A percentile compares a stretch with the other conserved stretches of the same genome.
Evolutionary conservation across 2,797 vertebrate genomes (phyloP).

Genomic region (Micromesistius poutassou): DNA sequence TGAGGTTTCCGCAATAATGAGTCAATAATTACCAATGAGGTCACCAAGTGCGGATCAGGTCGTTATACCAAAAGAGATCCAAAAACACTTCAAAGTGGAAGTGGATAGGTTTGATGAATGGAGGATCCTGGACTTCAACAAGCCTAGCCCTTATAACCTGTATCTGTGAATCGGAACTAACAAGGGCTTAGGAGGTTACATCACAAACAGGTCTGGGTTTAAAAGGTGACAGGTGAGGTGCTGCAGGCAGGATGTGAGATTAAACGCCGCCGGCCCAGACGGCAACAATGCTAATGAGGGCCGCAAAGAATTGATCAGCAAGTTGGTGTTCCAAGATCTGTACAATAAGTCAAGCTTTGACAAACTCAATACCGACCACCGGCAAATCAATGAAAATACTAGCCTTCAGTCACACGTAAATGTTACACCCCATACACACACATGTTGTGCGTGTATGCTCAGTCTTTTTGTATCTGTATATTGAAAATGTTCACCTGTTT

Average conservation of each 20-base stretch:
- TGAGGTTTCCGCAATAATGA: not conserved
- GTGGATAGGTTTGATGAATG: not conserved
- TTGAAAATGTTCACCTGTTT: too few species aligned
- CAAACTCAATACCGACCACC: not conserved
- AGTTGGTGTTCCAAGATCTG: not conserved
- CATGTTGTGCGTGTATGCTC: not conserved
- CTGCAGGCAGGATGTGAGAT: conserved; percentile 17
- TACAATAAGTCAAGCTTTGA: not conserved
- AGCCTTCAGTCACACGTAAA: not conserved
- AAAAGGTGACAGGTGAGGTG: conserved; percentile 31
- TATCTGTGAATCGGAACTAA: conserved; percentile 41
- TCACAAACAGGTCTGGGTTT: conserved; percentile 50
- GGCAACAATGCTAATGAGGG: not conserved
- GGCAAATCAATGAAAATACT: not conserved
- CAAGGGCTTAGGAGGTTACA: conserved; percentile 55
- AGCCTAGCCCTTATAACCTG: not conserved
- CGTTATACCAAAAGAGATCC: not conserved
- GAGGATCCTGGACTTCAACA: conserved; percentile 25
- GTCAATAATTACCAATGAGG: not conserved
- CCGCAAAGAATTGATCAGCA: not conserved
- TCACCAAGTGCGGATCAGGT: not conserved
- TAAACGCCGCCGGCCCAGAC: not conserved
- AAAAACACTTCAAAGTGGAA: not conserved
- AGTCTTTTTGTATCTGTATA: not conserved
- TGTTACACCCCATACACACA: not conserved